phyloP scores from a whole-genome alignment of 2,113 vertebrate genomes.

The Nyctibius bracteatus region DNA sequence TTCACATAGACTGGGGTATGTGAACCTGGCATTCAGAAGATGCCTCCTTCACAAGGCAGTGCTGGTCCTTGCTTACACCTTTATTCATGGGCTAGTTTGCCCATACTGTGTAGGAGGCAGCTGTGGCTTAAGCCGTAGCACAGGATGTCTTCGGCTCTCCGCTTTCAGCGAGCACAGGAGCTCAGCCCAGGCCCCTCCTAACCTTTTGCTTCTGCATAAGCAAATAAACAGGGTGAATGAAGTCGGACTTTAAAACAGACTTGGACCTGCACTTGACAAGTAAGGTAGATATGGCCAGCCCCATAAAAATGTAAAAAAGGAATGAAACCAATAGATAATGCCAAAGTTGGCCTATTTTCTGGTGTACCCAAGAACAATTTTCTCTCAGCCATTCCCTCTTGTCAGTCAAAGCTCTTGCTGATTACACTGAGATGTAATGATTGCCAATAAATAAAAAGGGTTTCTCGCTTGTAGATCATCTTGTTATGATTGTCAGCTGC shows the following conservation, averaged over 20 bases:
- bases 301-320: not conserved
- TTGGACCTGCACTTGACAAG: not conserved
- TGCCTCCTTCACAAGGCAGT: accelerated
- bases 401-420: not conserved
- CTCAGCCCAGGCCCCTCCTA: not conserved
- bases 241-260: not conserved
- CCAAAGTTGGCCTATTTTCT: not conserved
- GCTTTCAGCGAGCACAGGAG: not conserved
- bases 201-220: not conserved
- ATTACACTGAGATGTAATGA: not conserved
- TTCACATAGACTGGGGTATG: not conserved
- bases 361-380: not conserved
- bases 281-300: not conserved
- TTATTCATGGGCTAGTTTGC: not conserved
- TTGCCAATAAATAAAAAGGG: not conserved
- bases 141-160: accelerated
- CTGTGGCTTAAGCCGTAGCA: not conserved
- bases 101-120: not conserved
- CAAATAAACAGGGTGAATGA: not conserved
- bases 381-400: not conserved
- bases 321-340: not conserved
- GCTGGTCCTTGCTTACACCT: not conserved
- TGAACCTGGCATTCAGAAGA: not conserved
- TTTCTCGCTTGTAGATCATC: not conserved
- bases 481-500: not conserved